A percentile compares a stretch with the other conserved stretches of the same genome.
phyloP scores from a whole-genome alignment of 2,797 vertebrate species.

The Cirrhinus molitorella region DNA sequence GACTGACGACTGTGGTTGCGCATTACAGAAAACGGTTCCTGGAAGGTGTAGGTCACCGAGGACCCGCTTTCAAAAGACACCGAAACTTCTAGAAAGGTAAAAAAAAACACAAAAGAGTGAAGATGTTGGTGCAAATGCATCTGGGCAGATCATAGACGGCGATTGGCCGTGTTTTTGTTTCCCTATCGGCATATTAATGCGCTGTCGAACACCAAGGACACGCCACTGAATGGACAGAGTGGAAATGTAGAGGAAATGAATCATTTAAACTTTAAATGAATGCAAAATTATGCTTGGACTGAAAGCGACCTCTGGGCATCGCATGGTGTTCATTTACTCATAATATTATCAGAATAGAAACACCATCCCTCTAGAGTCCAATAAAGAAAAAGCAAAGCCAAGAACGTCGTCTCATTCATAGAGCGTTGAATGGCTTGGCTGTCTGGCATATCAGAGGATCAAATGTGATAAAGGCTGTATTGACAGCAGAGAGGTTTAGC shows the following conservation, averaged over 20 bases:
- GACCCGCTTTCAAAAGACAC: constrained; percentile 83
- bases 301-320: constrained; percentile 37
- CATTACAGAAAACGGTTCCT: constrained; percentile 85
- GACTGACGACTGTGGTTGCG: constrained; percentile 79
- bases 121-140: not conserved
- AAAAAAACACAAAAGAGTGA: constrained; percentile 25
- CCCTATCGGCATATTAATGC: constrained; percentile 45
- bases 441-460: constrained; percentile 40
- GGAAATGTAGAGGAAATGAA: constrained; percentile 19
- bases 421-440: constrained; percentile 47
- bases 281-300: constrained; percentile 59
- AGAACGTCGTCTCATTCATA: constrained; percentile 50
- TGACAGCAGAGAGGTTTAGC: constrained; percentile 28
- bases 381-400: constrained; percentile 35
- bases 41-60: constrained; percentile 83
- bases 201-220: constrained; percentile 21
- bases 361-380: constrained; percentile 39
- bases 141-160: constrained; percentile 7
- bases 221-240: constrained; percentile 17
- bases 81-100: constrained; percentile 84
- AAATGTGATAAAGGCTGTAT: constrained; percentile 43
- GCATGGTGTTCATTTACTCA: constrained; percentile 49
- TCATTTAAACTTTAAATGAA: constrained; percentile 48
- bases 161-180: constrained; percentile 21
- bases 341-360: constrained; percentile 41